Percentiles rank a stretch among this genome's conserved stretches.
Evolutionary conservation across 2,113 vertebrate genomes (phyloP).

Genomic region (Phyllostomus discolor): DNA sequence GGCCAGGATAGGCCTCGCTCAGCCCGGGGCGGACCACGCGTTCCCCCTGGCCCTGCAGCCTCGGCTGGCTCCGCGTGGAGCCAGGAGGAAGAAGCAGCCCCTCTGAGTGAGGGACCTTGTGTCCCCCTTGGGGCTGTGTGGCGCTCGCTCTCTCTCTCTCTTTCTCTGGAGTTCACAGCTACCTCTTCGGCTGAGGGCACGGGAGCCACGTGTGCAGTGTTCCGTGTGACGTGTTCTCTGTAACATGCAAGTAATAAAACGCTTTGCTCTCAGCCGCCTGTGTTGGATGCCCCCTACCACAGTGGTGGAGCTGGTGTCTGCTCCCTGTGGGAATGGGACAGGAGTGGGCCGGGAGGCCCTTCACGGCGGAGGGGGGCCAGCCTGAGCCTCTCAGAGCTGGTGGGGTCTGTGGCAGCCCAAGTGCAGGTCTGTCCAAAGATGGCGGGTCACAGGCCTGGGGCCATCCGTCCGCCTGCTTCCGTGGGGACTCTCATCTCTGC

Average conservation of each 20-base stretch:
- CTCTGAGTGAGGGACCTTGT: neutral
- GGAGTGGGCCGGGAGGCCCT: neutral
- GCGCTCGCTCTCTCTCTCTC: neutral
- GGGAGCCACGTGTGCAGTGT: neutral
- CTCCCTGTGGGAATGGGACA: neutral
- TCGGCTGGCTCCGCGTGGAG: neutral
- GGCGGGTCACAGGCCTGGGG: neutral
- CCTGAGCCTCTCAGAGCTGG: neutral
- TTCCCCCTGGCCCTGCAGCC: neutral
- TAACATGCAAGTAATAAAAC: slow-evolving; percentile 67
- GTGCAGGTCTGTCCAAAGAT: neutral
- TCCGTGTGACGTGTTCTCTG: slow-evolving; percentile 36
- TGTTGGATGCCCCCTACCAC: neutral
- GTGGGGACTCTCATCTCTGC: neutral
- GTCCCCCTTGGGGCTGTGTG: neutral
- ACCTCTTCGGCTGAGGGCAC: neutral
- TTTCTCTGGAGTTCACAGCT: neutral
- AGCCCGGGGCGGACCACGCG: neutral
- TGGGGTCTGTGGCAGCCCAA: neutral
- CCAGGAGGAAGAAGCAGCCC: neutral
- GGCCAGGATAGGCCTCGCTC: neutral
- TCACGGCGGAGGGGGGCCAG: neutral
- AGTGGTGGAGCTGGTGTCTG: neutral
- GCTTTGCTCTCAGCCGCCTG: slow-evolving; percentile 4
- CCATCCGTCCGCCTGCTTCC: neutral